Evolutionary conservation across 2,797 vertebrate genomes (phyloP), one percentile per base, ranked within the genome.

Genomic region (Furcifer pardalis): DNA sequence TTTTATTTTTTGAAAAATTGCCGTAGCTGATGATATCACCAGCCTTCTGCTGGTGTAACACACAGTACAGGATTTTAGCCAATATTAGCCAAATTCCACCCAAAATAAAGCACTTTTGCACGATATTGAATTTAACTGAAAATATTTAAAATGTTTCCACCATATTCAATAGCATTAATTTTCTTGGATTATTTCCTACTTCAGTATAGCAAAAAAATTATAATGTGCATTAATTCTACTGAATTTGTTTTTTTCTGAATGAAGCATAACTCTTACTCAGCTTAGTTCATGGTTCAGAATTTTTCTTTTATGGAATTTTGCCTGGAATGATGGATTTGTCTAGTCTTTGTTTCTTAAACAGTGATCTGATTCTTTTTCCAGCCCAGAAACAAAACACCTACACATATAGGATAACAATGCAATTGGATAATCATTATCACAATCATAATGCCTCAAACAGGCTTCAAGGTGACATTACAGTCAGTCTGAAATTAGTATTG

Each of bases 401-500:
- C 27, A 2, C 0, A 1, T 27, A 1, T 1, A 32, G 77, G 77
- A 6, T 44, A 72, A 5, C 8, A 32, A 59, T 85, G 74, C 86
- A 10, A 1, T 63, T 77, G 0, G 59, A 46, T 68, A 77, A 84
- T 77, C 17, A 1, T 66, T 60, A 7, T 40, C 87, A 42, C 84
- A 80, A 59, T 21, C 62, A 49, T 60, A 40, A 37, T n/a, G 32
- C 88, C 82, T 86, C 0, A 1, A 85, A 52, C 77, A 32, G 1
- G 75, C 90, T 78, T 80, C 66, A 71, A n/a, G 89, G 92, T 90
- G 91, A 89, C 91, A 87, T 3, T 0, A 2, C 12, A 88, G 84
- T 90, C 92, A 84, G 89, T 91, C 90, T 89, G 75, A 90, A 89
- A 82, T 82, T 82, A 86, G 74, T 77, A 89, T 90, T 30, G 83